These are phyloP conservation scores for Petrocephalus microphthalmus DNA, from an alignment of 2,113 vertebrate genomes.

Conservation along the genomic window DNA sequence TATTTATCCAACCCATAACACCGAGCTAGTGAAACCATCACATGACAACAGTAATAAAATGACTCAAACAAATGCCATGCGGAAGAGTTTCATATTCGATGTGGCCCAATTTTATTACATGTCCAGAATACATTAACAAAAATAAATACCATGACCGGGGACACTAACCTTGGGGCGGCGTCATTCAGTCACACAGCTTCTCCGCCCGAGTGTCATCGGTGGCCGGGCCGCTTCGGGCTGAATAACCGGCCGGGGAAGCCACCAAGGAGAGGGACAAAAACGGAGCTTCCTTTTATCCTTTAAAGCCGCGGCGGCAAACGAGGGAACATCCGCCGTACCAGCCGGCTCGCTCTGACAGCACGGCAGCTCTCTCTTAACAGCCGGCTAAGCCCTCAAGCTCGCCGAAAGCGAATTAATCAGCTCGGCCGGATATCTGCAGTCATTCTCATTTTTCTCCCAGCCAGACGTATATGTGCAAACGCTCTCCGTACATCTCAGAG, in stretches of 20 bases:
- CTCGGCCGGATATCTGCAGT: not conserved
- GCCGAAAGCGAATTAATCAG: not conserved
- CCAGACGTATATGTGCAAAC: not conserved
- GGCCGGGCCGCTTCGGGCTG: not conserved
- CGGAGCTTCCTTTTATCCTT: not conserved
- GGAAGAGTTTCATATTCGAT: not conserved
- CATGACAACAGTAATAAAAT: not conserved
- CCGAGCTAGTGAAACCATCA: not conserved
- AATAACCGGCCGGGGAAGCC: not conserved
- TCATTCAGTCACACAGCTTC: slow-evolving; percentile 23
- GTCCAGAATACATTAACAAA: not conserved
- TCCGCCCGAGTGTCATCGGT: not conserved
- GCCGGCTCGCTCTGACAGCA: not conserved
- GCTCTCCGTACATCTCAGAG: not conserved
- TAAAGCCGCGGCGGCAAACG: not conserved
- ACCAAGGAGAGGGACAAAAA: not conserved
- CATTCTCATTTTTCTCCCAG: not conserved
- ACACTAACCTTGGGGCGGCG: slow-evolving; percentile 27
- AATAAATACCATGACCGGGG: not conserved
- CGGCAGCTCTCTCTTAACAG: not conserved
- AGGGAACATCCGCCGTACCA: not conserved
- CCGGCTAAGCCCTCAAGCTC: not conserved
- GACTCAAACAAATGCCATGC: not conserved
- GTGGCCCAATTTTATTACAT: not conserved
- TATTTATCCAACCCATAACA: not conserved